Evolutionary conservation across 2,797 vertebrate genomes (phyloP).

Genomic region (Lithobates pipiens): DNA sequence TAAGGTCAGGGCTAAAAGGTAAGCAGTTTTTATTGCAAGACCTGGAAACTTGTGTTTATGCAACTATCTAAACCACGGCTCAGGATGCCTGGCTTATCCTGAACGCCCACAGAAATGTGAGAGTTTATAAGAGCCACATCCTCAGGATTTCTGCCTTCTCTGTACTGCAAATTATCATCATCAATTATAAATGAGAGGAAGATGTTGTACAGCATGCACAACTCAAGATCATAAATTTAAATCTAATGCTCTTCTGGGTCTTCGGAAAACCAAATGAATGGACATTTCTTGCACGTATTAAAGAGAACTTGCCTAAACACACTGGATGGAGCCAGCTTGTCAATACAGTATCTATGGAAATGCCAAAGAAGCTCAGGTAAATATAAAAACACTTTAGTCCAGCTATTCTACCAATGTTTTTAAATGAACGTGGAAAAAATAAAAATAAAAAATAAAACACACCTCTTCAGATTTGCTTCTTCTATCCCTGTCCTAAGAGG

Average conservation of each 20-base stretch:
- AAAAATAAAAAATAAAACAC: no score
- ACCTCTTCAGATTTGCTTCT: no score
- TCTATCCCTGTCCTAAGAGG: no score
- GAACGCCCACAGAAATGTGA: slow-evolving; percentile 4
- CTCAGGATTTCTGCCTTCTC: slow-evolving; percentile 41
- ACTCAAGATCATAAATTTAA: slow-evolving; percentile 20
- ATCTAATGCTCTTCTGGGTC: slow-evolving; percentile 8
- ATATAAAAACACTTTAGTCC: no score
- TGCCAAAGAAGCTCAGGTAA: no score
- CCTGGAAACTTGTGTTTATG: neutral
- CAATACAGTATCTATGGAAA: no score
- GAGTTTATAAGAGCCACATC: slow-evolving; percentile 34
- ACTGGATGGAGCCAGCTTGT: neutral
- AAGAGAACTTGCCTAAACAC: neutral
- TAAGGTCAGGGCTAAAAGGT: neutral
- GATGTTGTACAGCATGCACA: slow-evolving; percentile 33
- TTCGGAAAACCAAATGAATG: neutral
- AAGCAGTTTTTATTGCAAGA: neutral
- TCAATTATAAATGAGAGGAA: slow-evolving; percentile 43
- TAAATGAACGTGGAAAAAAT: no score
- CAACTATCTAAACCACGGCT: slow-evolving; percentile 3
- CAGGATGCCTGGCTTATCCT: slow-evolving; percentile 31
- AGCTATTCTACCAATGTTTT: no score
- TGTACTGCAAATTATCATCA: slow-evolving; percentile 26
- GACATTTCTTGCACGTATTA: neutral